phyloP scores from a whole-genome alignment of 2,797 vertebrate genomes.

The Sebastolobus alascanus region DNA sequence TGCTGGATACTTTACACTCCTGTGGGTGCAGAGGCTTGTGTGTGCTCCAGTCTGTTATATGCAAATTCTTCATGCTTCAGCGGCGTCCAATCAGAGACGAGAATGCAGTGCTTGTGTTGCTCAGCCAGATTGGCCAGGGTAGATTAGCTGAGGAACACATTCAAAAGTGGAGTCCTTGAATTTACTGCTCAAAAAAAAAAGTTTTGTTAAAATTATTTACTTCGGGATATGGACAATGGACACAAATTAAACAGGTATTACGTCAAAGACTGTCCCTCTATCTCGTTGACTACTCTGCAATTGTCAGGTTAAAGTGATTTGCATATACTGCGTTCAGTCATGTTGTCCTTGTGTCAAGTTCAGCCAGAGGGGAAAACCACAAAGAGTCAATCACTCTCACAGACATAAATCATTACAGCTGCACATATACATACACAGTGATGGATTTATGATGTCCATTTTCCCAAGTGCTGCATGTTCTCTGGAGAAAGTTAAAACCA shows the following conservation, averaged over 20 bases:
- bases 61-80: constrained; percentile 65
- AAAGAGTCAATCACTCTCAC: background rate
- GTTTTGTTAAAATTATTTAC: background rate
- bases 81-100: constrained; percentile 61
- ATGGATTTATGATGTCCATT: background rate
- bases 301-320: constrained; percentile 38
- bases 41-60: constrained; percentile 65
- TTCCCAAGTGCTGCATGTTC: background rate
- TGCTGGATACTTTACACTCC: constrained; percentile 35
- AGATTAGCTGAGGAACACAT: background rate
- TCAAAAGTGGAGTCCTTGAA: background rate
- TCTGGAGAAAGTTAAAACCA: background rate
- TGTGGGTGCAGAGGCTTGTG: constrained; percentile 50
- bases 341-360: background rate
- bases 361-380: constrained; percentile 21
- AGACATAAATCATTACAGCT: background rate
- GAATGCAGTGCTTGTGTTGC: constrained; percentile 20
- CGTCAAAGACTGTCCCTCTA: background rate
- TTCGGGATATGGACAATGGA: background rate
- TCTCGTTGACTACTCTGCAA: background rate
- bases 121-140: constrained; percentile 27
- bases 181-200: background rate
- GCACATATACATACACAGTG: background rate
- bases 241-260: background rate
- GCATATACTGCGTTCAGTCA: constrained; percentile 50